phyloP scores from a whole-genome alignment of 2,113 vertebrate genomes.

The Alligator sinensis region DNA sequence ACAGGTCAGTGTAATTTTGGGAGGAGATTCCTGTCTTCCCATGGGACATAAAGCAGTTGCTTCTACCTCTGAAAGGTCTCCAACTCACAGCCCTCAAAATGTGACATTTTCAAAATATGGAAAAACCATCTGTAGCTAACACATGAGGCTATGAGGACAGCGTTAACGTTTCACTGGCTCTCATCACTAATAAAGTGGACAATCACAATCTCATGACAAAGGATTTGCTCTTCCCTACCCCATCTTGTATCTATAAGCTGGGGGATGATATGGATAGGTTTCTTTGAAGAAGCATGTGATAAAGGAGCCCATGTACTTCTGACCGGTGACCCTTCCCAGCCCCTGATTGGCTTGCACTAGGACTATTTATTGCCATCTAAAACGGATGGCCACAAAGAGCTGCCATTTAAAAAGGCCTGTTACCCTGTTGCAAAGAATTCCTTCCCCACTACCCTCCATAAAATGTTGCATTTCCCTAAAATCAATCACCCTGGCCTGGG shows the following conservation, averaged over 20 bases:
- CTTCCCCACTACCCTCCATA: background rate
- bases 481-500: background rate
- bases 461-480: background rate
- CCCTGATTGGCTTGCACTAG: background rate
- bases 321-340: background rate
- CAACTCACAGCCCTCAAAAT: too few relatives aligned
- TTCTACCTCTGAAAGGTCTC: too few relatives aligned
- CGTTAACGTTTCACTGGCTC: too few relatives aligned
- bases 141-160: too few relatives aligned
- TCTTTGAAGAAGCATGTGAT: background rate
- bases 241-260: background rate
- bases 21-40: too few relatives aligned
- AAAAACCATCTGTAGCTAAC: too few relatives aligned
- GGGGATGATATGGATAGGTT: background rate
- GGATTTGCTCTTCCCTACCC: background rate
- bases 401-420: background rate
- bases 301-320: background rate
- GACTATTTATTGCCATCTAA: background rate
- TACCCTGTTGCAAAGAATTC: background rate
- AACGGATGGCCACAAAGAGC: background rate
- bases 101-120: too few relatives aligned
- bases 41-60: too few relatives aligned
- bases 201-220: too few relatives aligned
- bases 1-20: too few relatives aligned
- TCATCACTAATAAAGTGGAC: background rate